phyloP scores from a whole-genome alignment of 2,888 invertebrate genomes.

The Proisotoma minuta region DNA sequence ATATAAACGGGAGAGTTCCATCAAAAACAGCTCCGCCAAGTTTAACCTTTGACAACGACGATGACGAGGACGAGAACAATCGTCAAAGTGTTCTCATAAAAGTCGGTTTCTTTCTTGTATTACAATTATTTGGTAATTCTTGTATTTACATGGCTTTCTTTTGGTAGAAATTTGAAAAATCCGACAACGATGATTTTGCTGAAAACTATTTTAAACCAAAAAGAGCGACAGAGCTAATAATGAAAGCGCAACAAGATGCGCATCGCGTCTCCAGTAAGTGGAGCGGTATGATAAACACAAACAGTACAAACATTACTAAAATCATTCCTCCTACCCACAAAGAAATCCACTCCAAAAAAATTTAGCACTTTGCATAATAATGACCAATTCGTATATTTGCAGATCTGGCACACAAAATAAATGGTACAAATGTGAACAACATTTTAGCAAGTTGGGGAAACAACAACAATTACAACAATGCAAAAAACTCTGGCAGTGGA shows the following conservation, averaged over 20 bases:
- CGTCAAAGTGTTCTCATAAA: constrained; percentile 41
- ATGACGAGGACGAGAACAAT: constrained; percentile 36
- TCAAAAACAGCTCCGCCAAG: constrained; percentile 46
- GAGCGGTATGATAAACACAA: constrained; percentile 52
- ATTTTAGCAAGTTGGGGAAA: constrained; percentile 37
- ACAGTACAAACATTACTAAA: constrained; percentile 1
- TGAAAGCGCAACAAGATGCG: constrained; percentile 57
- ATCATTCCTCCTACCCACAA: background rate
- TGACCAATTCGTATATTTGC: background rate
- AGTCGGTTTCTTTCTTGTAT: constrained; percentile 16
- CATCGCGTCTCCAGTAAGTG: constrained; percentile 56
- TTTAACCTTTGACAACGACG: constrained; percentile 33
- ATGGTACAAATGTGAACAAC: constrained; percentile 36
- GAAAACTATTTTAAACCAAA: constrained; percentile 69
- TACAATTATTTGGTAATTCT: too few relatives aligned
- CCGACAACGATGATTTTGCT: constrained; percentile 61
- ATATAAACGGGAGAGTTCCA: constrained; percentile 38
- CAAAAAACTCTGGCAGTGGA: constrained; percentile 4
- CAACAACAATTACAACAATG: constrained; percentile 44
- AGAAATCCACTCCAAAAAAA: background rate
- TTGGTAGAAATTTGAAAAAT: constrained; percentile 56
- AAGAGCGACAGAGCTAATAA: constrained; percentile 60
- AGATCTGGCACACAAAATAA: constrained; percentile 40
- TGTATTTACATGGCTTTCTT: too few relatives aligned
- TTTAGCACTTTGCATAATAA: background rate